Base-by-base conservation (phyloP, 2,888 invertebrate genomes). In the Pteria penguin region DNA sequence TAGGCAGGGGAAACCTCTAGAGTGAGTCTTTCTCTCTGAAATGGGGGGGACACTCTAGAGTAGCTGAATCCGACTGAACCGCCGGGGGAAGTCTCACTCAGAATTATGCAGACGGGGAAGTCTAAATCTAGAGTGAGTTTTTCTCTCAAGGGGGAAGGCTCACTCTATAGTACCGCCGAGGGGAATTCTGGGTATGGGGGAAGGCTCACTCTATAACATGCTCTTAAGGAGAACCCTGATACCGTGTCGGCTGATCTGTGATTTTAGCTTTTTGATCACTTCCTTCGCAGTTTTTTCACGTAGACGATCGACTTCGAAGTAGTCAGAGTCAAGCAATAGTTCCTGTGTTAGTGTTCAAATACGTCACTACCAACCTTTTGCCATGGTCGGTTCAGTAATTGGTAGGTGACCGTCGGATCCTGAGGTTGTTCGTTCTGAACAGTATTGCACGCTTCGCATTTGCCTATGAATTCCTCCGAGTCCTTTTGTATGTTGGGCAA, bases 401-500 rank as follows among this genome's bases (percentile, higher is more conserved):
- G 60, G 52, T 78, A 72, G 31, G 33, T 63, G 2, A 72, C 36
- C 14, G 75, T 29, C 14, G 79, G 36, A 55, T 79, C 79, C 36
- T 76, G 76, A 58, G 61, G 62, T 52, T 76, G 76, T 36, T 45
- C 32, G 14, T 11, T 31, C 22, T 66, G 36, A 32, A 60, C 75
- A 14, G 63, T 67, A 60, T 57, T 58, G 58, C 79, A 78, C 5
- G 58, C 32, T 14, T 63, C 65, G 58, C 78, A 75, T 18, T 55
- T 32, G 2, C 32, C 26, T 8, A 68, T 66, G 24, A 55, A 58
- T 14, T 79, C 52, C 45, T 70, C 45, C 8, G 76, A 67, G 11
- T 76, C 69, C 14, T 58, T 27, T 14, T 67, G 52, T 76, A 79
- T 79, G 24, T 54, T 61, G 4, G 76, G 75, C 79, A 75, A 76